Base-by-base conservation (phyloP, 2,888 invertebrate species). In the Acanthosepion pharaonis region DNA sequence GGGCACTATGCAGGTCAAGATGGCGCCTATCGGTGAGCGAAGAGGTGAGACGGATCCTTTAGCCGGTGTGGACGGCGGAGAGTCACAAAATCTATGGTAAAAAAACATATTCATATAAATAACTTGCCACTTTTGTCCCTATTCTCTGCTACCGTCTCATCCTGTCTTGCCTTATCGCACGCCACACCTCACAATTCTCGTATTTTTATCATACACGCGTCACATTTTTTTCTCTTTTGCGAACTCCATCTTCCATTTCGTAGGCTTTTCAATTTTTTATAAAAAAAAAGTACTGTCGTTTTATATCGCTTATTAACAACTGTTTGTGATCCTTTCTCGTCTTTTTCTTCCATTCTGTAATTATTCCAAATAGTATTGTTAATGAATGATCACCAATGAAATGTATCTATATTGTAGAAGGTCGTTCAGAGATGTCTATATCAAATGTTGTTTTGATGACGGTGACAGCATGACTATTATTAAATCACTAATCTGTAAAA, bases 11-110 rank as follows among this genome's bases (percentile, higher is more conserved):
- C 95, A 96, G 95, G 96, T 96, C 96, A 97, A 97, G 96, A 97
- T 97, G 97, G 97, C 97, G 97, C 97, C 97, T 96, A 96, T 96
- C 96, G 96, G 96, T 95, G 97, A 97, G 95, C 96, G 96, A 96
- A 96, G 96, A 94, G 97, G 96, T 95, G 96, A 96, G 96, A 96
- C 96, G 96, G 96, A 96, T 95, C 95, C 96, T 94, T 95, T 96
- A 94, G 96, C 95, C 94, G 96, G 96, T 93, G 96, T 96, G 95
- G 96, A 96, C 92, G 96, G 95, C 94, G 95, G 95, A 91, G 96
- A 97, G 91, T 96, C 96, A 78, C 96, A 97, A 95, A 97, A 97
- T 96, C 95, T 97, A 94, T 97, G 97, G 97, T 97, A 96, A 94
- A 95, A 93, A 78, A 28, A 20, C 33, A 42, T 15, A 48, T 64